Evolutionary conservation across 1,140 invertebrate species (phyloP), one percentile per base, ranked within the genome.

Genomic region (Lasaia peninsularis): DNA sequence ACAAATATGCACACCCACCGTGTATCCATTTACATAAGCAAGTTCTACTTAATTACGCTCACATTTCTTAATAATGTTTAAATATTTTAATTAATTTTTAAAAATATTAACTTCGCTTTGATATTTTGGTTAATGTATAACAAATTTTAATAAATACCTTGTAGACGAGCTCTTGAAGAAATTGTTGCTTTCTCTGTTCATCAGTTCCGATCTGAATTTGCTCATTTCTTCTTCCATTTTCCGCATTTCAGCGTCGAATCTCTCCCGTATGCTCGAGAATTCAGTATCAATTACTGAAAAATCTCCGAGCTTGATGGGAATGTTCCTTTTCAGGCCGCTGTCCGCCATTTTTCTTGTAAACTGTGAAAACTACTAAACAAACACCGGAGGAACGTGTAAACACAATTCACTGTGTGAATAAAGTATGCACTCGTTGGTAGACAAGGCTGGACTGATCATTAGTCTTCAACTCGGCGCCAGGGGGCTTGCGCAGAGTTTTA

Each of bases 141-240:
- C 50, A 56, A 68, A 71, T 56, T 62, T 44, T 67, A 68, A 80
- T 81, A 86, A 79, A 75, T 92, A 96, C 95, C 95, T 96, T 78
- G 94, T 94, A 57, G 95, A n/a, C n/a, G n/a, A 95, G 77, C 92
- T 95, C 89, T 95, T 96, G 88, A 97, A 97, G 90, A 97, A 97
- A 76, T 94, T 94, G 86, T 96, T 95, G 72, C 94, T 95, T 89
- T 98, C 96, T 69, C 95, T 92, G 84, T 97, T 97, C 93, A 97
- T 95, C 52, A 98, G 91, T 86, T 98, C 97, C 59, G 95, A 95
- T 64, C 98, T 92, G 91, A 99, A 98, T 89, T 96, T 95, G 81
- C 95, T 95, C 98, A 99, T 99, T 90, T 99, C 98, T 69, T 98
- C 97, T 90, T 99, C 98, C 96, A 99, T 98, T 90, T 97, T 96